Conservation (phyloP, 1,140 invertebrate species). For the Lepidurus couesii region DNA sequence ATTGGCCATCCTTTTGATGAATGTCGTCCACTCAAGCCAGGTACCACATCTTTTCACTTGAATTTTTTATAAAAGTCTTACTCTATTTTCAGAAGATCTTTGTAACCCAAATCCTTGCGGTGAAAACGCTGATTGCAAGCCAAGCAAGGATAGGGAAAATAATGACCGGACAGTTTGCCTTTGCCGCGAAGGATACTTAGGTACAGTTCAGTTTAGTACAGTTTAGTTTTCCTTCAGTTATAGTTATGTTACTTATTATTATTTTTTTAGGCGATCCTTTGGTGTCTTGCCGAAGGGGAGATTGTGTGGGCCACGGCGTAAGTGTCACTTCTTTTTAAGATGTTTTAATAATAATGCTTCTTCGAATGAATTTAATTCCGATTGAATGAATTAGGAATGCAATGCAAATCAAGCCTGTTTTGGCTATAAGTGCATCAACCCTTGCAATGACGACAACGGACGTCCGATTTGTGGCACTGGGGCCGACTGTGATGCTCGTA, state of each 20-base stretch:
- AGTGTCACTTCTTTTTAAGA: constrained; percentile 38
- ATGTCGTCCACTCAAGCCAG: constrained; percentile 62
- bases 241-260: neutral
- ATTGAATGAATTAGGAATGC: constrained; percentile 51
- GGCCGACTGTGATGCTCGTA: constrained; percentile 62
- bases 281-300: constrained; percentile 42
- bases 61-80: constrained; percentile 23
- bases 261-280: constrained; percentile 61
- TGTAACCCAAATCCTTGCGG: constrained; percentile 81
- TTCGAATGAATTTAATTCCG: neutral
- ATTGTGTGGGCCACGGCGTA: constrained; percentile 32
- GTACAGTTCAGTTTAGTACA: neutral
- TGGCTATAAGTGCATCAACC: constrained; percentile 61
- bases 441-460: constrained; percentile 60
- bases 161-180: constrained; percentile 75
- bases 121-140: constrained; percentile 68
- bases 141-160: constrained; percentile 70
- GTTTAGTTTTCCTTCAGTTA: too few species aligned
- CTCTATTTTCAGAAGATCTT: constrained; percentile 56
- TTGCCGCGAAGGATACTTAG: constrained; percentile 65
- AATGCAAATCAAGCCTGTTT: constrained; percentile 64
- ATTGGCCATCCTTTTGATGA: constrained; percentile 76
- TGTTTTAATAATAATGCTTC: too few species aligned
- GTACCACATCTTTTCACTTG: neutral
- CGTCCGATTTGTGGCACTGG: constrained; percentile 60